Evolutionary conservation across 2,888 invertebrate species (phyloP), one percentile per base, ranked within the genome.

Genomic region (Protonemura montana): DNA sequence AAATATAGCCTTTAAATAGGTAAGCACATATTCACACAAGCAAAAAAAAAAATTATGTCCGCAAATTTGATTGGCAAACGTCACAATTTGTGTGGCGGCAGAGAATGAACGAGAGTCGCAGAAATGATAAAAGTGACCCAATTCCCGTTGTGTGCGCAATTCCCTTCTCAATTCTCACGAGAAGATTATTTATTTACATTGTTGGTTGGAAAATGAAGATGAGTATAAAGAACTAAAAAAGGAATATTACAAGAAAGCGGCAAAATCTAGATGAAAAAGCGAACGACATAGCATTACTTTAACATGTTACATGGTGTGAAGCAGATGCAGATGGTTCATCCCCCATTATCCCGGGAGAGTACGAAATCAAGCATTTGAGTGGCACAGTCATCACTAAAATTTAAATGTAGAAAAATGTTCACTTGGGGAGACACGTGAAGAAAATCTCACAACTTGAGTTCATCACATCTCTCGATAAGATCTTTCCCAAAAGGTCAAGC

Each of bases 51-150:
- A 16, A 13, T 13, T 21, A n/a, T 59, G 3, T 59, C 59, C 7
- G 21, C 59, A 2, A 21, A 59, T 59, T 59, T 59, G 59, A 59
- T 59, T 59, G 59, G 59, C 59, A 59, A 21, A 59, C 59, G 59
- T 21, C 59, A 59, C 16, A n/a, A n/a, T n/a, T n/a, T n/a, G n/a
- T n/a, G n/a, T n/a, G n/a, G n/a, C 21, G 13, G 16, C 59, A 59
- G 59, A 59, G 21, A 59, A 59, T 59, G 59, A 59, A 59, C n/a
- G n/a, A n/a, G n/a, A n/a, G n/a, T n/a, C n/a, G 59, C 59, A 59
- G 21, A 21, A 13, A 59, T 13, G 6, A 21, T 7, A 13, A 59
- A 59, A 59, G 21, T 59, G 59, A 59, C 59, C 59, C 59, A 59
- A 59, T 59, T 59, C 59, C 59, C 7, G 59, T 13, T 59, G 6